Base-by-base conservation (phyloP, 37 sponge, comb jelly and placozoan species). In the Crambe crambe region DNA sequence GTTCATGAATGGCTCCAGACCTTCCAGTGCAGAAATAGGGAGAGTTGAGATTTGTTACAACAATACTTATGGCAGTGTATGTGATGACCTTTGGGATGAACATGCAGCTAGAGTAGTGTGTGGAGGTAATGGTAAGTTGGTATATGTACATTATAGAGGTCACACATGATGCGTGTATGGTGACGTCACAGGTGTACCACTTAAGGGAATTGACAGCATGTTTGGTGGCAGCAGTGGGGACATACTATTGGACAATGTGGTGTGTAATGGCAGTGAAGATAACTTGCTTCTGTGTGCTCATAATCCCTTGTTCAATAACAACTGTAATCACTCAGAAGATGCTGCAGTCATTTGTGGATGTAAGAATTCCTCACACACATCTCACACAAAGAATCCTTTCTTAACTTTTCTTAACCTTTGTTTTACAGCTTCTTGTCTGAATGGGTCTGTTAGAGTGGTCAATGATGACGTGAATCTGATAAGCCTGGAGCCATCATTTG, bases 301-400 rank as follows among this genome's bases (percentile, higher is more conserved):
- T 25, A 73, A 68, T 57, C 15, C 2, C 0, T 21, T 64, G 30
- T 56, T 40, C 27, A 21, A 32, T 20, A 58, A 42, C 77, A 83
- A 60, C 84, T 83, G 84, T 75, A 69, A 83, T 20, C 76, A 76
- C 68, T 37, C 70, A 17, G 70, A 69, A 42, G 84, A 83, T 69
- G 84, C 59, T 37, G 84, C 70, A 26, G 76, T 83, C 8, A 18
- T 29, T 2, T 83, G 84, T 76, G 58, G 75, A 57, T 58, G 84
- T 83, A 68, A 40, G 39, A 41, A 30, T 42, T n/a, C 23, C 35
- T 43, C 29, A 30, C 41, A 3, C 12, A 44, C 23, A 20, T 9
- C 12, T 47, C 6, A 15, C 51, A 47, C 51, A 47, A 47, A 12
- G 6, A 15, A 47, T 47, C 10, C 12, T 47, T 47, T 15, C 34